A percentile compares a stretch with the other conserved stretches of the same genome.
These are phyloP conservation scores for Speoplatyrhinus poulsoni DNA, from an alignment of 2,113 vertebrate species.

Conservation along the genomic window DNA sequence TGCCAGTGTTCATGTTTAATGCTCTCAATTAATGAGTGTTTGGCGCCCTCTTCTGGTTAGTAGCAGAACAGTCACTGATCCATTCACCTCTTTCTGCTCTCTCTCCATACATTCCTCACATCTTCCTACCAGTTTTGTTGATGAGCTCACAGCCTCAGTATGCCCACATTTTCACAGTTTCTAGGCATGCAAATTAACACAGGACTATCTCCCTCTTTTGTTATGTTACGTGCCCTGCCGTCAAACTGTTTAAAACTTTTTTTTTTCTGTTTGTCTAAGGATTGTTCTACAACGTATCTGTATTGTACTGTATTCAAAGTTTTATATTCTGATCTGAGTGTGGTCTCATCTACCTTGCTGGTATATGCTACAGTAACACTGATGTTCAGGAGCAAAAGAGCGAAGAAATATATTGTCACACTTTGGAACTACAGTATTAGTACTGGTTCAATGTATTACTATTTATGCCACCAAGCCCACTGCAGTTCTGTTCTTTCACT, in stretches of 20 bases:
- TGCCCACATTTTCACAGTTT: constrained; percentile 39
- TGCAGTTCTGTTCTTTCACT: neutral
- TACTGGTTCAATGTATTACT: neutral
- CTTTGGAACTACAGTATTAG: neutral
- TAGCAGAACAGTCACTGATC: neutral
- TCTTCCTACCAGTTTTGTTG: constrained; percentile 10
- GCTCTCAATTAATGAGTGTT: neutral
- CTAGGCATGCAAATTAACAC: constrained; percentile 52
- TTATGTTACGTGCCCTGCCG: neutral
- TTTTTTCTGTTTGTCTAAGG: neutral
- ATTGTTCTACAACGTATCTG: neutral
- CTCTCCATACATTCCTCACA: constrained; percentile 5
- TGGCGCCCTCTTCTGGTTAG: constrained; percentile 63
- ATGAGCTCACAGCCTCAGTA: constrained; percentile 26
- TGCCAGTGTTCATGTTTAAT: neutral
- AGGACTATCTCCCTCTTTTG: constrained; percentile 45
- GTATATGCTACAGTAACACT: too few species aligned
- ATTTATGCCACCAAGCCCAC: too few species aligned
- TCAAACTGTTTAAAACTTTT: neutral
- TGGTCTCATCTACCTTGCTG: too few species aligned
- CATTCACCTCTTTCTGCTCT: neutral
- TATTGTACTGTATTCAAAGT: too few species aligned
- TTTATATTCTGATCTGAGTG: too few species aligned
- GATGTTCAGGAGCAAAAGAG: neutral
- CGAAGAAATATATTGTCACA: neutral